Percentiles rank a stretch among this genome's conserved stretches.
phyloP scores from a whole-genome alignment of 1,140 invertebrate species.

The Palaemon carinicauda region DNA sequence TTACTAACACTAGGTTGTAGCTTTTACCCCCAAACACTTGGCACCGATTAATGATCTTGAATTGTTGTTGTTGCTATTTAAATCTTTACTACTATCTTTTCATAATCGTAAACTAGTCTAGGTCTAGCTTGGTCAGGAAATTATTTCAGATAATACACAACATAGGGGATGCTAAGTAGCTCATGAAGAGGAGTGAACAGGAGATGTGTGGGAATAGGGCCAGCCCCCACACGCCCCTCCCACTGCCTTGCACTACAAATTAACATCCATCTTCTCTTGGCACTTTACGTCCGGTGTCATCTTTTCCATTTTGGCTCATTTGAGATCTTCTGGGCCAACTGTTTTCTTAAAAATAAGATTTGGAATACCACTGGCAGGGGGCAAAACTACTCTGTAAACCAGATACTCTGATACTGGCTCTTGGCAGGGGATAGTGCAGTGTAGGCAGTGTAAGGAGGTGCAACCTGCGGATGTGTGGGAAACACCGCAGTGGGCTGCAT shows the following conservation, averaged over 20 bases:
- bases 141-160: not conserved
- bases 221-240: slow-evolving; percentile 9
- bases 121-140: not conserved
- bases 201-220: not conserved
- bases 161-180: not conserved
- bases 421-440: slow-evolving; percentile 78
- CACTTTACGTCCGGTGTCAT: not conserved
- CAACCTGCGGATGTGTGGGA: slow-evolving; percentile 72
- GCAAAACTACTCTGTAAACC: slow-evolving; percentile 76
- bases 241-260: not conserved
- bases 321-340: not conserved
- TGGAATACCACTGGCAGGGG: not conserved
- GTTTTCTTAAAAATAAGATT: not conserved
- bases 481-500: slow-evolving; percentile 76
- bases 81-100: too few relatives aligned
- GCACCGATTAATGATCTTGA: too few relatives aligned
- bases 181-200: not conserved
- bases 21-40: too few relatives aligned
- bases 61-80: too few relatives aligned
- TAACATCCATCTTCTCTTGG: not conserved
- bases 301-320: not conserved
- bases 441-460: slow-evolving; percentile 68
- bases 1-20: too few relatives aligned
- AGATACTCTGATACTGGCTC: slow-evolving; percentile 77
- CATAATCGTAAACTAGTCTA: too few relatives aligned